Evolutionary conservation across 2,797 vertebrate genomes (phyloP), one percentile per base, ranked within the genome.

Genomic region (Halcyon badia): DNA sequence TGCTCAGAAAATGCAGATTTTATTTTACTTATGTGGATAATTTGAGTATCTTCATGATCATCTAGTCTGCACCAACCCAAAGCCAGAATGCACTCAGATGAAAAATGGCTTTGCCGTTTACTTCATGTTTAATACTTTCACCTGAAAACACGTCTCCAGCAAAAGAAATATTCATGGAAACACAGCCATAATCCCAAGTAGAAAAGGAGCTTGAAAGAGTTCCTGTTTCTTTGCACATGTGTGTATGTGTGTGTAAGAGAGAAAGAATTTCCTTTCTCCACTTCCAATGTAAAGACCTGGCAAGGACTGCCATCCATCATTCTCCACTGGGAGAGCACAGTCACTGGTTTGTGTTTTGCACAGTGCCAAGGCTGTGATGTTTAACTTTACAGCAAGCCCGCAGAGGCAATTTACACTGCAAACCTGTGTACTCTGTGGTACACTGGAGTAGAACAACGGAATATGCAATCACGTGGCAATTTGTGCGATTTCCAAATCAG

Each of bases 291-390:
- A 78, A 70, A 52, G 39, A 60, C 16, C n/a, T n/a, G n/a, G n/a
- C n/a, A n/a, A n/a, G n/a, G n/a, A n/a, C n/a, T n/a, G 33, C 22
- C 2, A 0, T 35, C 44, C 2, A 0, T 41, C 52, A 5, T 60
- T 65, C 49, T 70, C 33, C 15, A 6, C 1, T 7, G 37, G 57
- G 37, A 64, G 49, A 81, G 31, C 48, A 51, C n/a, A 78, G 22
- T 28, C 52, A 33, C 41, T 11, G 33, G 13, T 13, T 31, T 42
- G 13, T 9, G 21, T 6, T 14, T 6, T 14, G 21, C 54, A 20
- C 20, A 17, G 39, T 0, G 0, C 26, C 4, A 1, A 24, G 35
- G 51, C 21, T 52, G n/a, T 46, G 14, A 25, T 24, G 5, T 83
- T 91, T 75, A 56, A 57, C 14, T 46, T 11, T 0, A 0, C 2